Evolutionary conservation across 1,140 invertebrate species (phyloP).

Genomic region (Manduca sexta): DNA sequence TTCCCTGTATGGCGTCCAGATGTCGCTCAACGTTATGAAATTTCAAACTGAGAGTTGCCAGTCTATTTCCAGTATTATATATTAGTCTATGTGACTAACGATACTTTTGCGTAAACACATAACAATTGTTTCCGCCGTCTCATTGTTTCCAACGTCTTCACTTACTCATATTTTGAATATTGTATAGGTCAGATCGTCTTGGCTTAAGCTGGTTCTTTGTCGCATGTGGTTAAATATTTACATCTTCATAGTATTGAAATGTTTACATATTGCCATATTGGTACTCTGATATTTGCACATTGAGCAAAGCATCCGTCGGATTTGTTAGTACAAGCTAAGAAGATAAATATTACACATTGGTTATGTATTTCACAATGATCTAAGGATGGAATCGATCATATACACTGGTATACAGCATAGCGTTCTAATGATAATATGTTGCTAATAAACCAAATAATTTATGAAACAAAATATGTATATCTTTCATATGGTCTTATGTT

Average conservation of each 20-base stretch:
- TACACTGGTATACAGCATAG: no score
- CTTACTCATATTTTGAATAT: no score
- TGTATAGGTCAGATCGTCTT: no score
- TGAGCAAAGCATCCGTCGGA: slow-evolving; percentile 4
- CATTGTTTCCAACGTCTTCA: slow-evolving; percentile 3
- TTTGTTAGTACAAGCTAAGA: slow-evolving; percentile 4
- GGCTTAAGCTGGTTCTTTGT: slow-evolving; percentile 1
- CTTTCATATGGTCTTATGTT: no score
- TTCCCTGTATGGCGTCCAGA: no score
- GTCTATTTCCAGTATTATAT: no score
- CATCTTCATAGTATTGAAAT: slow-evolving; percentile 11
- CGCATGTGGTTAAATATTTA: slow-evolving; percentile 19
- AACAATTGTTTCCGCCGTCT: slow-evolving; percentile 9
- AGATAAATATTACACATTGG: background rate
- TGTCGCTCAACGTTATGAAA: no score
- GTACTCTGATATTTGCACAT: slow-evolving; percentile 17
- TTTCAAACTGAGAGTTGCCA: no score
- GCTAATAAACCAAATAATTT: no score
- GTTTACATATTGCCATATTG: slow-evolving; percentile 11
- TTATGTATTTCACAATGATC: background rate
- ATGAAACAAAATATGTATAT: no score
- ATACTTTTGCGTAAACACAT: slow-evolving; percentile 7
- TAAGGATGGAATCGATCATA: background rate
- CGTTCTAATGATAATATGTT: no score
- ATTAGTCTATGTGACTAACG: no score